Evolutionary conservation across 2,113 vertebrate species (phyloP).

Genomic region (Pseudopipra pipra): DNA sequence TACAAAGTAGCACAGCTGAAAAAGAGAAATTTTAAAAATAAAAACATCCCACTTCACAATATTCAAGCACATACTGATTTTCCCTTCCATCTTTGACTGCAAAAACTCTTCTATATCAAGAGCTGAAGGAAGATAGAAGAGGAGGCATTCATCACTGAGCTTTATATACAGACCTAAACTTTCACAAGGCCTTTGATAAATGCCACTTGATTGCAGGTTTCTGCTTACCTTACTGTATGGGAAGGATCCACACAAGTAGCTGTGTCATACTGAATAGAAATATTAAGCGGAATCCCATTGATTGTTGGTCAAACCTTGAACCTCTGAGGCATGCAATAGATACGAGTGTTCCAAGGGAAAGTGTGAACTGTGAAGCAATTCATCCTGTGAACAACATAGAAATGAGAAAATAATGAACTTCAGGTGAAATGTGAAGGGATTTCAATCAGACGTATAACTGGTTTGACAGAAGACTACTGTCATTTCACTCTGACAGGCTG

Average conservation of each 20-base stretch:
- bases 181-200: background rate
- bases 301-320: background rate
- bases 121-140: constrained; percentile 7
- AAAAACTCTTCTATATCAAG: background rate
- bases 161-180: background rate
- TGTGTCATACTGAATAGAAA: background rate
- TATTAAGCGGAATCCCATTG: background rate
- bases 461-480: background rate
- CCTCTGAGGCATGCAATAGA: background rate
- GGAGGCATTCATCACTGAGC: background rate
- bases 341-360: background rate
- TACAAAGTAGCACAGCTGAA: background rate
- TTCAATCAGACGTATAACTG: background rate
- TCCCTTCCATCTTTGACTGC: background rate
- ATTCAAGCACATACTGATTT: background rate
- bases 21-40: constrained; percentile 10
- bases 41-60: background rate
- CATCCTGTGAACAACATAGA: background rate
- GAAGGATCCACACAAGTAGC: background rate
- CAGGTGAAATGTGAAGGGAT: background rate
- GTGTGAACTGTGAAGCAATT: background rate
- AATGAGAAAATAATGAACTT: background rate
- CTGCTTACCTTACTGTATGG: background rate
- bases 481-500: background rate
- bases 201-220: background rate